A percentile compares a stretch with the other conserved stretches of the same genome.
phyloP scores from a whole-genome alignment of 2,888 invertebrate species.

The Caenorhabditis plicata region DNA sequence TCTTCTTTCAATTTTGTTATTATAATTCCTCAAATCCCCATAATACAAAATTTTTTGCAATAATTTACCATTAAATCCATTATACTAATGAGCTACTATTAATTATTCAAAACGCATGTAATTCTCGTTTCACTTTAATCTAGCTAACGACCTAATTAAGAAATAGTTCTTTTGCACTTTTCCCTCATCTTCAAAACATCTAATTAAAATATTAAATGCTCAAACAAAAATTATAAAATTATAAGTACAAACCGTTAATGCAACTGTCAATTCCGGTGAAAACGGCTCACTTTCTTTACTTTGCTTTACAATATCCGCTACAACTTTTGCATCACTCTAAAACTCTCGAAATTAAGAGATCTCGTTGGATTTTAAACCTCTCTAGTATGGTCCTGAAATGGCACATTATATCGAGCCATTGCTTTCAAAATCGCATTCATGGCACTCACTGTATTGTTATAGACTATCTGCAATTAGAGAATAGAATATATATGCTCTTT shows the following conservation, averaged over 20 bases:
- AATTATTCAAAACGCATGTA: too few relatives aligned
- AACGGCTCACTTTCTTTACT: conserved; percentile 52
- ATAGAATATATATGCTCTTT: not conserved
- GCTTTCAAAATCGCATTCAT: conserved; percentile 57
- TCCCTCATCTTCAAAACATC: too few relatives aligned
- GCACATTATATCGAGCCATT: conserved; percentile 46
- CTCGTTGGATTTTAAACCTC: conserved; percentile 23
- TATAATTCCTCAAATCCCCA: too few relatives aligned
- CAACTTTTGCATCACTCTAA: conserved; percentile 50
- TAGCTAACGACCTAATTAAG: too few relatives aligned
- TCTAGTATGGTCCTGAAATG: conserved; percentile 43
- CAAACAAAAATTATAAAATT: too few relatives aligned
- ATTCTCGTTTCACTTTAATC: too few relatives aligned
- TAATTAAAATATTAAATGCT: not conserved
- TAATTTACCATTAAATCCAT: too few relatives aligned
- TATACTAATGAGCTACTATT: too few relatives aligned
- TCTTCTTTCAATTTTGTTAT: too few relatives aligned
- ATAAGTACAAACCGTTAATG: conserved; percentile 31
- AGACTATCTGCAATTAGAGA: conserved; percentile 43
- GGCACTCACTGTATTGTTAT: conserved; percentile 57
- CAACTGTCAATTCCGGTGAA: conserved; percentile 44
- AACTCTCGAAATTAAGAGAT: conserved; percentile 8
- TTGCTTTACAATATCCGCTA: conserved; percentile 47
- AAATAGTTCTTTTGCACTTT: too few relatives aligned
- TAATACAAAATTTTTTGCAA: too few relatives aligned